A percentile compares a stretch with the other conserved stretches of the same genome.
Conservation (phyloP, 2,888 invertebrate species). For the Patella ulyssiponensis region DNA sequence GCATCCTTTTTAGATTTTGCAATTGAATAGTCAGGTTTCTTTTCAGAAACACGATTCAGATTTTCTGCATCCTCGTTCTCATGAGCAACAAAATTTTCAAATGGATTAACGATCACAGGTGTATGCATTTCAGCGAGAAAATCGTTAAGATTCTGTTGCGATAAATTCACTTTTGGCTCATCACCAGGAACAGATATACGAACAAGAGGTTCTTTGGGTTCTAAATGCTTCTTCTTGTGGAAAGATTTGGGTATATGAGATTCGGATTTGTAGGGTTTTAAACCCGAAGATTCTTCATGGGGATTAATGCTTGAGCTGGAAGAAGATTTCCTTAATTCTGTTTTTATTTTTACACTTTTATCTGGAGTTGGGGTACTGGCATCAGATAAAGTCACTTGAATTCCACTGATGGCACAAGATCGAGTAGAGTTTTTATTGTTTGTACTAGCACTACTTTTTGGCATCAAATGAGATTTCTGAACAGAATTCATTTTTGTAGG, state of each 20-base stretch:
- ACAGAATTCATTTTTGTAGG: background rate
- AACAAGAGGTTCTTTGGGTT: slow-evolving; percentile 35
- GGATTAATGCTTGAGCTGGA: no score
- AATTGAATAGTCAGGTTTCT: slow-evolving; percentile 32
- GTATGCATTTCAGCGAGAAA: slow-evolving; percentile 37
- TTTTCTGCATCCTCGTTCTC: slow-evolving; percentile 20
- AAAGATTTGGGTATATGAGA: background rate
- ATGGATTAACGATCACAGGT: slow-evolving; percentile 63
- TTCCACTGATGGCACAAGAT: background rate
- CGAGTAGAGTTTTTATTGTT: background rate
- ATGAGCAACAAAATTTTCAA: slow-evolving; percentile 53
- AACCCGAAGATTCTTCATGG: no score
- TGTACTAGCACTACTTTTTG: background rate
- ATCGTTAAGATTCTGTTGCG: slow-evolving; percentile 22
- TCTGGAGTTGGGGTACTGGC: background rate
- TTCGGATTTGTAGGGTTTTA: background rate
- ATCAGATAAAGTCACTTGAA: background rate
- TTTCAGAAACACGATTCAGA: background rate
- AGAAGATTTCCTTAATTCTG: background rate
- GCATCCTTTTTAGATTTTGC: slow-evolving; percentile 45
- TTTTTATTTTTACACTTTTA: background rate
- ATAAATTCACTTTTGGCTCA: slow-evolving; percentile 21
- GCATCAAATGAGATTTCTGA: background rate
- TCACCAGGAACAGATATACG: slow-evolving; percentile 29
- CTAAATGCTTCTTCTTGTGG: background rate